Evolutionary conservation across 2,797 vertebrate species (phyloP), one percentile per base, ranked within the genome.

Genomic region (Eptatretus atami): DNA sequence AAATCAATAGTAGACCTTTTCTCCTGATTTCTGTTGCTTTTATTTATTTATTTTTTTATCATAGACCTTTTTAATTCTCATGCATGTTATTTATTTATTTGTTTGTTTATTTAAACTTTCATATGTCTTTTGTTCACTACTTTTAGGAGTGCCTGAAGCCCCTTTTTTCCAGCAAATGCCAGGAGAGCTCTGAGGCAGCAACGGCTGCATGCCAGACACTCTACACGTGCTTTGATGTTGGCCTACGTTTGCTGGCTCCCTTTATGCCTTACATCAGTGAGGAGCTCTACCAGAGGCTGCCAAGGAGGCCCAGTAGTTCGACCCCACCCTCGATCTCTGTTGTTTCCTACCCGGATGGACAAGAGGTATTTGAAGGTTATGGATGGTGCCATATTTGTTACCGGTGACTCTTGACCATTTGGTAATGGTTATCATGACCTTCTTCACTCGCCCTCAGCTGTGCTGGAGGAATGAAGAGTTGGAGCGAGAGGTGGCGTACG

Each of bases 201-300:
- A 24, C 55, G 15, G 55, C 55, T 15, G 9, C 15, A 15, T 9
- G 55, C 11, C 10, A 60, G 55, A 24, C 79, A 1, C 79, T 92
- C 53, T 86, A 82, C 71, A 84, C 80, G 53, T 84, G 83, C 69
- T 71, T 86, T 68, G 83, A 87, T 1, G 75, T 76, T 0, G 83
- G 81, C 5, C 76, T 88, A 64, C 76, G 84, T 15, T 78, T 92
- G 3, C 78, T 86, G 6, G 76, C 80, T 3, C 85, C 85, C 19
- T 65, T 87, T 66, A 92, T 92, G 85, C 85, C 85, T 13, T 92
- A 84, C 0, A 78, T 92, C 72, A 74, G 75, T 0, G 85, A 92
- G 70, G 85, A 92, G 65, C 78, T 92, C 11, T 88, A 77, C 72
- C 85, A 88, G 75, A 74, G 83, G 66, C 75, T 87, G 64, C 84